These are phyloP conservation scores for Hirtodrosophila trivittata DNA, from an alignment of 2,888 invertebrate species.

Conservation along the genomic window DNA sequence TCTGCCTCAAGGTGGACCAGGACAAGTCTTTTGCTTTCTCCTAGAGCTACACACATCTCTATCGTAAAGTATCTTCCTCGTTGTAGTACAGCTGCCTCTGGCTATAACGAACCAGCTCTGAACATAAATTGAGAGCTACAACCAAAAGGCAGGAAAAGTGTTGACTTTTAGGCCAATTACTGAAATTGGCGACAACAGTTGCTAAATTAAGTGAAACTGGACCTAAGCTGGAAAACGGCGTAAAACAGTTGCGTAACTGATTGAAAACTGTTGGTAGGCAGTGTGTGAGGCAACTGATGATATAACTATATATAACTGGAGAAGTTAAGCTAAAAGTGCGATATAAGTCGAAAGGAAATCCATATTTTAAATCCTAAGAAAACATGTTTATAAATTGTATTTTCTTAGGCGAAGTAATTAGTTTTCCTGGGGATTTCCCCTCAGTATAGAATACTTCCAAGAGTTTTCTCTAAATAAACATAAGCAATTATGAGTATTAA, in stretches of 20 bases:
- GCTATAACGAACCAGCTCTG: background rate
- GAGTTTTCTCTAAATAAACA: slow-evolving; percentile 9
- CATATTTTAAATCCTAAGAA: no score
- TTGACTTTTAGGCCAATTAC: slow-evolving; percentile 47
- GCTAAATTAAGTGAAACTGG: slow-evolving; percentile 25
- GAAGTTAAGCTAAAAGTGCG: no score
- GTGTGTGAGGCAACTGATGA: background rate
- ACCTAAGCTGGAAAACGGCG: background rate
- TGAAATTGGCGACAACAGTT: slow-evolving; percentile 39
- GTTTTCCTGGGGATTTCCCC: slow-evolving; percentile 13
- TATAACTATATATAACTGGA: no score
- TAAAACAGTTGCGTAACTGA: no score
- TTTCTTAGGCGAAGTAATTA: no score
- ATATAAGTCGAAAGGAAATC: no score
- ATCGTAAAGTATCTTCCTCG: no score
- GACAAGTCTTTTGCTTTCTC: no score
- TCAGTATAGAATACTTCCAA: background rate
- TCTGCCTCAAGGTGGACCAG: no score
- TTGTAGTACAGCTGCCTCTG: no score
- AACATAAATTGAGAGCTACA: slow-evolving; percentile 10
- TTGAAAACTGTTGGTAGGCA: slow-evolving; percentile 4
- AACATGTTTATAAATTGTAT: no score
- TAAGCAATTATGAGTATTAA: slow-evolving; percentile 20
- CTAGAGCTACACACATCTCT: no score
- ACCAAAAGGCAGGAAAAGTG: slow-evolving; percentile 19